Conservation (phyloP, 1,140 invertebrate genomes). For the Atta colombica region DNA sequence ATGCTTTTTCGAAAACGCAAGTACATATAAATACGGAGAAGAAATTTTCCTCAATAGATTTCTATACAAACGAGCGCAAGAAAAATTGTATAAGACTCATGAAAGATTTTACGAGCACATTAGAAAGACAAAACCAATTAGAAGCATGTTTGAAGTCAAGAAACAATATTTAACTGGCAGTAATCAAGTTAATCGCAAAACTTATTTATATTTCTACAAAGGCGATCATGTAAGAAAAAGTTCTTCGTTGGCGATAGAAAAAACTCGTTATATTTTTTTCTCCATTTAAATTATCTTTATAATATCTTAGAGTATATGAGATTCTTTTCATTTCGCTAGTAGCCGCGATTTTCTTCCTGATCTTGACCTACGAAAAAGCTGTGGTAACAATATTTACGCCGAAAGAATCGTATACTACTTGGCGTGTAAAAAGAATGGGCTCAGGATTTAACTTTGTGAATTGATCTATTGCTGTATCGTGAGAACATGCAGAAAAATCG, state of each 20-base stretch:
- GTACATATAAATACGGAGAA: constrained; percentile 45
- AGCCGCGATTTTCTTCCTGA: constrained; percentile 39
- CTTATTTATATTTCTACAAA: constrained; percentile 35
- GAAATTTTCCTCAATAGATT: constrained; percentile 48
- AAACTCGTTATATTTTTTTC: background rate
- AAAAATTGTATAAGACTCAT: constrained; percentile 45
- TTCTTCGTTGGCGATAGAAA: background rate
- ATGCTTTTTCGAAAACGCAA: constrained; percentile 58
- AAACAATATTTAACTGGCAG: constrained; percentile 49
- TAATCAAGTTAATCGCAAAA: constrained; percentile 56
- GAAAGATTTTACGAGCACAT: constrained; percentile 58
- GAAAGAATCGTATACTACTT: constrained; percentile 23
- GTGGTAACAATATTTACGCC: constrained; percentile 17
- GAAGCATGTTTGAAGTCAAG: constrained; percentile 53
- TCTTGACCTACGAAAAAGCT: constrained; percentile 23
- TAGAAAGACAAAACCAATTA: constrained; percentile 62
- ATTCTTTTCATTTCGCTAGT: constrained; percentile 35
- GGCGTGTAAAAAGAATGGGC: background rate
- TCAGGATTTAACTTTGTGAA: constrained; percentile 44
- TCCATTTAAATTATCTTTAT: background rate
- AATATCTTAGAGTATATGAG: background rate
- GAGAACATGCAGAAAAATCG: constrained; percentile 10
- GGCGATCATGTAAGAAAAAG: constrained; percentile 41
- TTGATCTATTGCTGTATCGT: constrained; percentile 6
- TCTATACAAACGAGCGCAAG: background rate